Base-by-base conservation (phyloP, 2,113 vertebrate species). In the Odontesthes bonariensis region DNA sequence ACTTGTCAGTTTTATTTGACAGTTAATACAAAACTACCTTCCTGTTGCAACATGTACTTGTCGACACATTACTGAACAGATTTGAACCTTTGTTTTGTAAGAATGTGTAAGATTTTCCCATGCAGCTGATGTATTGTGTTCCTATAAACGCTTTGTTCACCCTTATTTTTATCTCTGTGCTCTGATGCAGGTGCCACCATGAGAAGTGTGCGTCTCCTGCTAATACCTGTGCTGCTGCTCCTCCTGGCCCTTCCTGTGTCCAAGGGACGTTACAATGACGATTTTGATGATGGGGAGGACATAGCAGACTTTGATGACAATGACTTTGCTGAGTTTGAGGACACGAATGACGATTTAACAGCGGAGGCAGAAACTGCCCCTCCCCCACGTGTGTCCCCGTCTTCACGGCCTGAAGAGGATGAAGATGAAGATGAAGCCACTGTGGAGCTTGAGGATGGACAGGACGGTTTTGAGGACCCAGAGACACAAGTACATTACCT, bases 311-410 rank as follows among this genome's bases (percentile, higher is more conserved):
- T 98, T 5, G 98, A 99, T 7, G 98, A 99, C 90, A 99, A 99
- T 54, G 98, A 99, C 89, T 99, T 99, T 69, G 98, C 98, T 4
- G 98, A 99, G 89, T 99, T 99, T 77, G 97, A 99, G 86, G 98
- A 99, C 74, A 92, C 94, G 65, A 92, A 69, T 5, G 98, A 98
- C 27, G 96, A 98, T 31, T 70, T 49, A 6, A 89, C 79, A 12
- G 94, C 95, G 1, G 96, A 97, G 68, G 75, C 92, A 10, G 92
- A 93, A 40, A 89, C 83, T 0, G 75, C 73, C 12, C 88, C 92
- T 1, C 95, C 95, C 1, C 94, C 96, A 9, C 88, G 95, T 3
- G 86, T 83, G 54, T 60, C 83, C 0, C 62, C 76, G 1, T 73
- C 83, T 5, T 86, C 86, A 0, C 77, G 85, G 56, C 85, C 69